A percentile compares a stretch with the other conserved stretches of the same genome.
phyloP scores from a whole-genome alignment of 2,888 invertebrate species.

The Meiosimyza platycephala region DNA sequence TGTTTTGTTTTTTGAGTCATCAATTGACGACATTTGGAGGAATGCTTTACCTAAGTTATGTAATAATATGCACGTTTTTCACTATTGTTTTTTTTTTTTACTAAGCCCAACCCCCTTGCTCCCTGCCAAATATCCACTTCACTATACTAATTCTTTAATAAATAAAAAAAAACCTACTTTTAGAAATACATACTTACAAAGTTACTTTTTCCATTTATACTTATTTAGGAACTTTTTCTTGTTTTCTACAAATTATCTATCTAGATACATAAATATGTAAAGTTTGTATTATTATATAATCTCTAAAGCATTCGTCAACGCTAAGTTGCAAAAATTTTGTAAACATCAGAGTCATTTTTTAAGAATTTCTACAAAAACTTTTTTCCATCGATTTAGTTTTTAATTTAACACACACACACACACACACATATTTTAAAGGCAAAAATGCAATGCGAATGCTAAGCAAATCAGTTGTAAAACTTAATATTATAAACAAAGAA shows the following conservation, averaged over 20 bases:
- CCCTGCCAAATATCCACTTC: not conserved
- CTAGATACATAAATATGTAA: not conserved
- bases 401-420: not conserved
- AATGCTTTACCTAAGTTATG: slow-evolving; percentile 4
- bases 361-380: not conserved
- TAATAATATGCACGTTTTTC: too few relatives aligned
- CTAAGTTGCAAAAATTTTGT: not conserved
- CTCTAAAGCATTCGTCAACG: slow-evolving; percentile 3
- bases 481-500: slow-evolving; percentile 6
- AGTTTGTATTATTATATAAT: not conserved
- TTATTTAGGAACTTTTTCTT: not conserved
- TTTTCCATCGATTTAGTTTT: slow-evolving; percentile 9
- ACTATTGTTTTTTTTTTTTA: too few relatives aligned
- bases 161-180: not conserved
- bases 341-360: not conserved
- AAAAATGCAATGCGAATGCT: slow-evolving; percentile 1
- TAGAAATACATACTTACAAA: not conserved
- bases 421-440: not conserved
- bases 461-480: not conserved
- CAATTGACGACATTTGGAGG: slow-evolving; percentile 1
- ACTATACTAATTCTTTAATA: too few relatives aligned
- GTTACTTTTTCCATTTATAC: not conserved
- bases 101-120: not conserved
- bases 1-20: slow-evolving; percentile 7
- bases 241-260: not conserved